These are phyloP conservation scores for Gallinago stenura DNA, from an alignment of 2,797 vertebrate species.

Conservation along the genomic window DNA sequence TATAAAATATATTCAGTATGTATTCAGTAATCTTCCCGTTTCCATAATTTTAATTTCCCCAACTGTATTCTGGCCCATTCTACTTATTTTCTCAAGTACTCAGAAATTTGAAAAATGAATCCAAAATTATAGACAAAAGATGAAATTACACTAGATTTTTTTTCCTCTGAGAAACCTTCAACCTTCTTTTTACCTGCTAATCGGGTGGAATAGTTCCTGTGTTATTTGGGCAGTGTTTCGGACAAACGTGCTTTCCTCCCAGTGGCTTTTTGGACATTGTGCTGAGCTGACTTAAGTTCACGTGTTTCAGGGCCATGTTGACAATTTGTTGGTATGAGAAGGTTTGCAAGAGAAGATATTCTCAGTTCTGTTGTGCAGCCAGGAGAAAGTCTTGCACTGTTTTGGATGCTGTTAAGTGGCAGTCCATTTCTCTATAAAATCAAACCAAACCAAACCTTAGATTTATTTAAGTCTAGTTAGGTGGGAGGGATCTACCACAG, in stretches of 20 bases:
- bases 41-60: background rate
- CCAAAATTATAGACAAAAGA: background rate
- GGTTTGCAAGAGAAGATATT: background rate
- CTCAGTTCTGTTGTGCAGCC: background rate
- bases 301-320: background rate
- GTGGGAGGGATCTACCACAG: background rate
- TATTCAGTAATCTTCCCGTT: background rate
- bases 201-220: background rate
- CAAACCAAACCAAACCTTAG: too few species aligned
- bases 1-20: too few species aligned
- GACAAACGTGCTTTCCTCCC: background rate
- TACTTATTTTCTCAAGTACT: background rate
- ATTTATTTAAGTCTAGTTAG: background rate
- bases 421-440: background rate
- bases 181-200: background rate
- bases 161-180: background rate
- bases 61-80: background rate
- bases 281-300: background rate
- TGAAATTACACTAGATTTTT: background rate
- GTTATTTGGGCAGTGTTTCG: background rate
- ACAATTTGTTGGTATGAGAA: background rate
- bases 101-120: background rate
- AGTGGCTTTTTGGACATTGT: accelerated
- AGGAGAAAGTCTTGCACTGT: background rate
- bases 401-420: background rate